phyloP scores from a whole-genome alignment of 2,113 vertebrate genomes.

The Grallaria varia region DNA sequence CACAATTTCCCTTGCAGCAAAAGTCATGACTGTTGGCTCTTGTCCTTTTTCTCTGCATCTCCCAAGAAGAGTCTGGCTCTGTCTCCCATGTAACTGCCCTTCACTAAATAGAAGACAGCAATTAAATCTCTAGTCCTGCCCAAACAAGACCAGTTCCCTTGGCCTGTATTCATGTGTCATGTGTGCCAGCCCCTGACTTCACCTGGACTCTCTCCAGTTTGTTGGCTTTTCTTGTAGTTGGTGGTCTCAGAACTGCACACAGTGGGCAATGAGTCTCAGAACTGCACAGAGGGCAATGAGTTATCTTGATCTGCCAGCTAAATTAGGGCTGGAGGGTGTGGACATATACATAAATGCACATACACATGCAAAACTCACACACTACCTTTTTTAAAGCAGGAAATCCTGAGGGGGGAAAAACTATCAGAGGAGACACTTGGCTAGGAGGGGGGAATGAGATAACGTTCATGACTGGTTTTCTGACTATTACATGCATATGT shows the following conservation, averaged over 20 bases:
- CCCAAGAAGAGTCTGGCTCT: neutral
- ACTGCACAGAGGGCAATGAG: neutral
- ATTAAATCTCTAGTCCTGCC: neutral
- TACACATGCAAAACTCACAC: fast-evolving
- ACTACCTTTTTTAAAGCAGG: neutral
- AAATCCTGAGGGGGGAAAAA: neutral
- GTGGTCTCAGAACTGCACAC: neutral
- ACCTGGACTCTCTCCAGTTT: neutral
- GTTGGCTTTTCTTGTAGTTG: neutral
- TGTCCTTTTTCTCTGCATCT: neutral
- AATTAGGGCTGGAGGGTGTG: neutral
- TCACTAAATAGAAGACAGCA: neutral
- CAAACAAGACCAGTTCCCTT: neutral
- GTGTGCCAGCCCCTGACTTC: neutral
- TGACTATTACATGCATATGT: neutral
- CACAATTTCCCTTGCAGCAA: neutral
- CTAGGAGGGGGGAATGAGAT: neutral
- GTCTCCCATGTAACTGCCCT: neutral
- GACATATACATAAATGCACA: neutral
- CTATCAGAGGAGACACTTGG: neutral
- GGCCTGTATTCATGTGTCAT: neutral
- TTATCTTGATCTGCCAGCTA: neutral
- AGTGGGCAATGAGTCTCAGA: too few species aligned
- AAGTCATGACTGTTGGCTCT: neutral
- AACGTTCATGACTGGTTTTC: neutral